Evolutionary conservation across 2,888 invertebrate genomes (phyloP).

Genomic region (Yponomeuta plumbellus): DNA sequence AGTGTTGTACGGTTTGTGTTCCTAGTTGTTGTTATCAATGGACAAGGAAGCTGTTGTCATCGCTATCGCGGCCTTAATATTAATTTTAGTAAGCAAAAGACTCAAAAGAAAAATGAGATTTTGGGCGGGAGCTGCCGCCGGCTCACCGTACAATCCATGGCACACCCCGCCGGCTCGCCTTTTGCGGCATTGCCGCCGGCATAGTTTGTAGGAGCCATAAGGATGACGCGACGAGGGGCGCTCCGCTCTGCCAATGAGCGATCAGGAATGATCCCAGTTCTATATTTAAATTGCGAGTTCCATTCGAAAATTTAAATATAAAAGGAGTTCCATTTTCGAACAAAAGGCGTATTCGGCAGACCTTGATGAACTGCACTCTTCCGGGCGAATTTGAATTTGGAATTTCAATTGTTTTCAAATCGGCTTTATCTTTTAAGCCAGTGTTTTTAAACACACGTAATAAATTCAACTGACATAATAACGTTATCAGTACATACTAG

Average conservation of each 20-base stretch:
- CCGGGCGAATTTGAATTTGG: background rate
- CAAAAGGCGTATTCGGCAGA: background rate
- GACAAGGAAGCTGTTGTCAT: too few species aligned
- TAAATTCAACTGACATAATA: background rate
- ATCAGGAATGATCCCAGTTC: background rate
- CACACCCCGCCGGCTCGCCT: too few species aligned
- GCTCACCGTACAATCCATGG: too few species aligned
- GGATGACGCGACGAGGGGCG: background rate
- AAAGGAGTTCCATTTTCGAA: background rate
- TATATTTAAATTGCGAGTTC: background rate
- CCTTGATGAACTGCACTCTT: constrained; percentile 2
- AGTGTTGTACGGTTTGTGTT: too few species aligned
- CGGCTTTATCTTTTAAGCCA: background rate
- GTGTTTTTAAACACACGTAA: background rate
- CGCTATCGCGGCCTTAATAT: too few species aligned
- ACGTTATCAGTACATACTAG: too few species aligned
- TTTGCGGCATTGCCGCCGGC: too few species aligned
- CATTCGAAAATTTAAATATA: constrained; percentile 2
- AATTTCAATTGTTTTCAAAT: constrained; percentile 2
- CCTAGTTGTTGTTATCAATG: too few species aligned
- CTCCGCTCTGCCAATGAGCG: background rate
- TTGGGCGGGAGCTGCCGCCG: too few species aligned
- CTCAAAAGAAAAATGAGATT: too few species aligned
- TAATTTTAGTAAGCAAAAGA: too few species aligned
- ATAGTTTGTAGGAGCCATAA: too few species aligned